Evolutionary conservation across 1,140 invertebrate species (phyloP).

Genomic region (Asobara japonica): DNA sequence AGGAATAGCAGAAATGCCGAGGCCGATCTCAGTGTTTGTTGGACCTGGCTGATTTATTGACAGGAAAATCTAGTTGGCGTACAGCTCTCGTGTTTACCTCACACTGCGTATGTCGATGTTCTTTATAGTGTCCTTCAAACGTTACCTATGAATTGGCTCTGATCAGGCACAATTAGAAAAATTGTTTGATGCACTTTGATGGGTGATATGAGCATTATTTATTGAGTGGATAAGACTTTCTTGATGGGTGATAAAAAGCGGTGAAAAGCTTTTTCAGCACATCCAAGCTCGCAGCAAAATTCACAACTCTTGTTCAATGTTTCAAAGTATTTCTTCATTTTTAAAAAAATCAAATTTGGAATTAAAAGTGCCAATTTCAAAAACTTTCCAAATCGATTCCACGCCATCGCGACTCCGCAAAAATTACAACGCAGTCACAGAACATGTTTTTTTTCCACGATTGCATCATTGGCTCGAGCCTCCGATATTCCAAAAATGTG

Average conservation of each 20-base stretch:
- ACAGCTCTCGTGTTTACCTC: constrained; percentile 36
- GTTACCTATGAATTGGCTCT: not conserved
- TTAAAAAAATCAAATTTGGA: no score
- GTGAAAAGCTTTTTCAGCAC: no score
- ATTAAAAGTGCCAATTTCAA: no score
- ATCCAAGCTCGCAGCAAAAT: no score
- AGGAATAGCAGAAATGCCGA: constrained; percentile 50
- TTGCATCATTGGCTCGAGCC: not conserved
- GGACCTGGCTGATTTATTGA: constrained; percentile 64
- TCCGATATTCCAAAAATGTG: not conserved
- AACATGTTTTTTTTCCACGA: not conserved
- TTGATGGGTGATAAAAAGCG: no score
- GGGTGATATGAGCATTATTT: not conserved
- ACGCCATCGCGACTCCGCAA: not conserved
- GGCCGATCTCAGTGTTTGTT: constrained; percentile 36
- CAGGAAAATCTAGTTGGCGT: constrained; percentile 66
- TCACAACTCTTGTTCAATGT: no score
- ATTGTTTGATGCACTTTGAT: not conserved
- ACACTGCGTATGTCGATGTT: not conserved
- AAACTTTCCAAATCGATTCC: no score
- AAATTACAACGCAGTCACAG: not conserved
- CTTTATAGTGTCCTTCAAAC: constrained; percentile 5
- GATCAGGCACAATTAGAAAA: not conserved
- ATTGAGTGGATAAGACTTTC: not conserved
- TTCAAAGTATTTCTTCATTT: no score